phyloP scores from a whole-genome alignment of 2,797 vertebrate species.

The Bovichtus diacanthus region DNA sequence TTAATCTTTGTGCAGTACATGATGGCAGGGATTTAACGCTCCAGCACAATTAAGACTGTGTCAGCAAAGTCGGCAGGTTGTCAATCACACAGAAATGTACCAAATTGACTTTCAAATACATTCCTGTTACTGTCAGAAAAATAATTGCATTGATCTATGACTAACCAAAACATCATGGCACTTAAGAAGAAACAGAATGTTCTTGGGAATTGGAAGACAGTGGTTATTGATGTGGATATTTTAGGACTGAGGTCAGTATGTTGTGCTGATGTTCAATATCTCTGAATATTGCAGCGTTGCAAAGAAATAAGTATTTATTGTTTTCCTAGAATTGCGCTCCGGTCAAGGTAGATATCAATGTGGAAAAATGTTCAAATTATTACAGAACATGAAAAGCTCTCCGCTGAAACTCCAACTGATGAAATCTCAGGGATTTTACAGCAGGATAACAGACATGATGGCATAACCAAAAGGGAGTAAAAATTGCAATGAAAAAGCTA shows the following conservation, averaged over 20 bases:
- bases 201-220: neutral
- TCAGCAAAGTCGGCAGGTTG: conserved; percentile 51
- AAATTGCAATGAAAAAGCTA: no score
- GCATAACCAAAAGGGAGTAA: no score
- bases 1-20: conserved; percentile 55
- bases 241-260: neutral
- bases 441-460: neutral
- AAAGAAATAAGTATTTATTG: neutral
- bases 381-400: neutral
- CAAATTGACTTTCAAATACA: conserved; percentile 45
- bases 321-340: neutral
- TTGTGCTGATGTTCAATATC: conserved; percentile 2
- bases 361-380: neutral
- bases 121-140: conserved; percentile 45
- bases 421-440: neutral
- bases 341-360: conserved; percentile 7
- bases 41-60: conserved; percentile 59
- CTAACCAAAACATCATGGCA: neutral
- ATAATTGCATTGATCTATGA: conserved; percentile 41
- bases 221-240: neutral
- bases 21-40: conserved; percentile 54
- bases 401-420: conserved; percentile 3
- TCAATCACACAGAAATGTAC: conserved; percentile 54
- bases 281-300: neutral
- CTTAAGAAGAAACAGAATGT: conserved; percentile 16